phyloP scores from a whole-genome alignment of 1,140 invertebrate species.

The Dendroctonus valens region DNA sequence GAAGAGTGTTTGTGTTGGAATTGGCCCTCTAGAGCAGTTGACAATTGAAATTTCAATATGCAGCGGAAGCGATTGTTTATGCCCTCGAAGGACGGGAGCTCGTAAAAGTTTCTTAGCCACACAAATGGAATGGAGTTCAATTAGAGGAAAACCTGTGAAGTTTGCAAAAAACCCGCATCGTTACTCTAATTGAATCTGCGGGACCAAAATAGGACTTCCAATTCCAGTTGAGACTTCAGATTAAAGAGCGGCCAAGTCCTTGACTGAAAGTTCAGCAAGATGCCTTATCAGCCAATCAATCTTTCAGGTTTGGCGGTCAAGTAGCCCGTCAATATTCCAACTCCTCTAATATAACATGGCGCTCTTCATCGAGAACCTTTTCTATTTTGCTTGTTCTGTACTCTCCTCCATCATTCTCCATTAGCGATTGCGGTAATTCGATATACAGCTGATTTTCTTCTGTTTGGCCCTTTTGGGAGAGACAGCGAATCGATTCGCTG shows the following conservation, averaged over 20 bases:
- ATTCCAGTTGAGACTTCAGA: no score
- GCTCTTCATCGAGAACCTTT: conserved; percentile 9
- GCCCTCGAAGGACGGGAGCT: no score
- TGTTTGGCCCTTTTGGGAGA: conserved; percentile 12
- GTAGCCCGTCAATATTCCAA: conserved; percentile 5
- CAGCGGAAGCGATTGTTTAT: no score
- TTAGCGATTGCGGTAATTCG: conserved; percentile 15
- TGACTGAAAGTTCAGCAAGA: conserved; percentile 3
- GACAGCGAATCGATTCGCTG: conserved; percentile 6
- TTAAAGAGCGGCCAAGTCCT: not conserved
- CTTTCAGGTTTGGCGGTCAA: conserved; percentile 12
- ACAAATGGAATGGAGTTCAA: no score
- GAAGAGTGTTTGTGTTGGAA: no score
- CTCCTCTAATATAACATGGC: conserved; percentile 5
- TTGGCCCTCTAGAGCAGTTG: no score
- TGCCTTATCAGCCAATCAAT: conserved; percentile 11
- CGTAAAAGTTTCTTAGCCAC: no score
- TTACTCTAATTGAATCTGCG: no score
- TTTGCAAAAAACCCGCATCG: no score
- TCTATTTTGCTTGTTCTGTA: conserved; percentile 12
- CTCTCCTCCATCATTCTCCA: conserved; percentile 18
- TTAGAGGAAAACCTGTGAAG: no score
- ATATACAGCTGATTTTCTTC: conserved; percentile 15
- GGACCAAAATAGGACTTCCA: no score
- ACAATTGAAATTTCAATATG: no score